Evolutionary conservation across 2,113 vertebrate genomes (phyloP), one percentile per base, ranked within the genome.

Genomic region (Oenanthe oenanthe): DNA sequence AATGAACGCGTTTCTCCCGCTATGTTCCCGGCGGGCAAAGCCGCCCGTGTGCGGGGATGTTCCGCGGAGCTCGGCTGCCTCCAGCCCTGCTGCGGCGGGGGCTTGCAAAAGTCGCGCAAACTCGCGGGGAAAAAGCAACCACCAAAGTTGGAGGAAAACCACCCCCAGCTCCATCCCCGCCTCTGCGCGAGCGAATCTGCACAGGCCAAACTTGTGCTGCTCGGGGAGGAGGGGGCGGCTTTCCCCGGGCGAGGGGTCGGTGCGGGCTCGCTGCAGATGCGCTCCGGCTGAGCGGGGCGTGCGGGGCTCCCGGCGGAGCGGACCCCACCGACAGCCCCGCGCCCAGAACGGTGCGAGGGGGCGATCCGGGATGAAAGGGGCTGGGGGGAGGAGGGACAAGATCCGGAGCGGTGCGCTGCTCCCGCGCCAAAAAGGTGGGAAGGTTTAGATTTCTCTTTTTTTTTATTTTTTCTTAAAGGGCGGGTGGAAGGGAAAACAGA

Each of bases 331-430:
- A 94, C 94, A 97, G 97, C 60, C 95, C 98, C 97, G 87, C 96
- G 95, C 93, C 97, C 98, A 93, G 97, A 97, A 97, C 95, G 98
- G 97, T 97, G 96, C 97, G 61, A 85, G 48, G 66, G 72, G 78
- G 92, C 88, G 96, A 94, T 25, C n/a, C 18, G 60, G 47, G 42
- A 42, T 74, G 95, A 58, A 73, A 89, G 45, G 84, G 63, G 77
- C 53, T 92, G 94, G 78, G 84, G 84, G 96, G 95, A 94, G 95
- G 61, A 74, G 76, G 88, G 97, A 97, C 96, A 97, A 98, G 98
- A 98, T 97, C 98, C 18, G 57, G 42, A 91, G 75, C 28, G 97
- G 97, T 97, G 97, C 94, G 96, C 61, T 53, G 70, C 42, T 85
- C 42, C 78, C 78, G 86, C 78, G n/a, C 73, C 9, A 66, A 81